Evolutionary conservation across 2,113 vertebrate species (phyloP).

Genomic region (Thinocorus orbignyianus): DNA sequence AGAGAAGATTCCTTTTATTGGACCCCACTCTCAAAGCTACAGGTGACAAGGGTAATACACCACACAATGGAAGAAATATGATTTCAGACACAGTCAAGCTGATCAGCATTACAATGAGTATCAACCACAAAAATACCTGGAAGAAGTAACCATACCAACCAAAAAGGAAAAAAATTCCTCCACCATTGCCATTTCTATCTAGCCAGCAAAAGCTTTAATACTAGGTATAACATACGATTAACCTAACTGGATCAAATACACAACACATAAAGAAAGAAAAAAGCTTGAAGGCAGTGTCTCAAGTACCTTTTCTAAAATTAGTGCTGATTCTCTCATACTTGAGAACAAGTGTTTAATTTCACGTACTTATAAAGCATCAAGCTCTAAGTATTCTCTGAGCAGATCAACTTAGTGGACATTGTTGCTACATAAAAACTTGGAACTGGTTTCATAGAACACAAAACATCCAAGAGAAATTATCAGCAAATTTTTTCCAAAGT

Average conservation of each 20-base stretch:
- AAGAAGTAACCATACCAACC: neutral
- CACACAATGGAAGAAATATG: neutral
- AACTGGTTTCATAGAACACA: neutral
- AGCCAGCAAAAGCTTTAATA: neutral
- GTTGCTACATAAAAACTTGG: neutral
- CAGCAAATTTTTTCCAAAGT: neutral
- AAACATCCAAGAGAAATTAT: neutral
- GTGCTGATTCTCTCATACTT: neutral
- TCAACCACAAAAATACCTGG: neutral
- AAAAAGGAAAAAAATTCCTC: neutral
- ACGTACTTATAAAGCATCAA: neutral
- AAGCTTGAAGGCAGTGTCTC: neutral
- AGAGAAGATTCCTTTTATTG: neutral
- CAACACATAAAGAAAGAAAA: neutral
- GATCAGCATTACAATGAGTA: neutral
- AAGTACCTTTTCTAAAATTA: neutral
- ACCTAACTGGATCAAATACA: neutral
- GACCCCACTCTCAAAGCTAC: conserved; percentile 44
- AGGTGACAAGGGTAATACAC: neutral
- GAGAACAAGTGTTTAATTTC: neutral
- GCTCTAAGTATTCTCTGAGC: neutral
- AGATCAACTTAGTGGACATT: neutral
- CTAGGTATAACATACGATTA: neutral
- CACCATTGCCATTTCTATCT: neutral
- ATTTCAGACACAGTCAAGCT: conserved; percentile 10